Base-by-base conservation (phyloP, 30 jellyfish, hydroid and myxozoan species). In the Chrysaora quinquecirrha region DNA sequence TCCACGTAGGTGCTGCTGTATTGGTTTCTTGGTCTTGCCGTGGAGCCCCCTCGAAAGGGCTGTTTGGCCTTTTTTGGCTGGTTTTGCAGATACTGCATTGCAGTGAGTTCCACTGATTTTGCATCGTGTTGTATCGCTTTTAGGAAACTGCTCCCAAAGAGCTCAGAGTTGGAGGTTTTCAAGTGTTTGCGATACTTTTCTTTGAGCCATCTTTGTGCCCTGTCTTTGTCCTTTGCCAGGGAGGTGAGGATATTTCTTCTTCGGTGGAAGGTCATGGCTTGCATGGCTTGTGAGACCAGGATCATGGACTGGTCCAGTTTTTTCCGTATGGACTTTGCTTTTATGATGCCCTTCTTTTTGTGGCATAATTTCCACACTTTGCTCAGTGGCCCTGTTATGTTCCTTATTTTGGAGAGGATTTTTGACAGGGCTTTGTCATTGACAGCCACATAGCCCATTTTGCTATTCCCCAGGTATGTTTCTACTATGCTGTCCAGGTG, bases 41-140 rank as follows among this genome's bases (percentile, higher is more conserved):
- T 24, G 58, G 78, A 30, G 78, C 78, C 54, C 78, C 78, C 58
- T 2, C 78, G 78, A 65, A 65, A 65, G 58, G 58, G 2, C 54
- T 43, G 58, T 6, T 1, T 9, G 1, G 49, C 34, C 54, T n/a
- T 27, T 22, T 25, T 65, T 48, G 58, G 9, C 1, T 65, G 50
- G 24, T 2, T 65, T 30, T 65, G 78, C 21, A 30, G 58, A 25
- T 65, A 65, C 18, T 2, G 50, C 3, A 65, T 27, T 1, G 58
- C 11, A 0, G 50, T 6, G 1, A 65, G 54, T 0, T 65, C 54
- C 12, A 65, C 78, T 1, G 78, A 27, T 25, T n/a, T 65, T 2
- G 78, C 78, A 24, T 65, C 78, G 25, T 65, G 1, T 35, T 65
- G 54, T 24, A 65, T n/a, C 1, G 78, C 60, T 25, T 65, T 65